Conservation (phyloP, 1,140 invertebrate genomes). For the Odontomachus brunneus region DNA sequence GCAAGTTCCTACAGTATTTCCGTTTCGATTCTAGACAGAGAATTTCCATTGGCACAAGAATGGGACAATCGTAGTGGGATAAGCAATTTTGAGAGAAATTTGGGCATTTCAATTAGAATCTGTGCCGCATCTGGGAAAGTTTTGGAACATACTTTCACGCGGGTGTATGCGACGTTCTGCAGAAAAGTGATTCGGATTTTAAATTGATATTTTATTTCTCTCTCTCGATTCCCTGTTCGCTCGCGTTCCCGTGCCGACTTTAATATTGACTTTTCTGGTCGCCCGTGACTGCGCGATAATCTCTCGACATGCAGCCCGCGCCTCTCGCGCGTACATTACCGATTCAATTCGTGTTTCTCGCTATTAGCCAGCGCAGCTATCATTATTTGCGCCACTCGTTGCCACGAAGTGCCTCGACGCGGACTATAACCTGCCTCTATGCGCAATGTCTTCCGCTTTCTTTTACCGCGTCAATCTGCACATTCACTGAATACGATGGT, state of each 20-base stretch:
- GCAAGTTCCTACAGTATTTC: too few species aligned
- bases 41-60: too few species aligned
- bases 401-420: not conserved
- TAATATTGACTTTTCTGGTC: not conserved
- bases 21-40: too few species aligned
- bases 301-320: not conserved
- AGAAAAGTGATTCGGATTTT: too few species aligned
- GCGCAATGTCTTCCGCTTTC: conserved; percentile 67
- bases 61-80: too few species aligned
- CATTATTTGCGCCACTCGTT: conserved; percentile 25
- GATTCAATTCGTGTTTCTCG: not conserved
- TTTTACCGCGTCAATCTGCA: conserved; percentile 34
- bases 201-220: not conserved
- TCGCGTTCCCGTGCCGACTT: not conserved
- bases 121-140: too few species aligned
- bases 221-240: not conserved
- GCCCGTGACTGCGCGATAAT: not conserved
- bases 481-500: conserved; percentile 20
- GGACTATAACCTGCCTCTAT: conserved; percentile 39
- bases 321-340: not conserved
- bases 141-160: too few species aligned
- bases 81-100: too few species aligned
- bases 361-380: conserved; percentile 21
- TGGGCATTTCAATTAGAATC: too few species aligned
- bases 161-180: too few species aligned